Evolutionary conservation across 2,888 invertebrate species (phyloP).

Genomic region (Congeria kusceri): DNA sequence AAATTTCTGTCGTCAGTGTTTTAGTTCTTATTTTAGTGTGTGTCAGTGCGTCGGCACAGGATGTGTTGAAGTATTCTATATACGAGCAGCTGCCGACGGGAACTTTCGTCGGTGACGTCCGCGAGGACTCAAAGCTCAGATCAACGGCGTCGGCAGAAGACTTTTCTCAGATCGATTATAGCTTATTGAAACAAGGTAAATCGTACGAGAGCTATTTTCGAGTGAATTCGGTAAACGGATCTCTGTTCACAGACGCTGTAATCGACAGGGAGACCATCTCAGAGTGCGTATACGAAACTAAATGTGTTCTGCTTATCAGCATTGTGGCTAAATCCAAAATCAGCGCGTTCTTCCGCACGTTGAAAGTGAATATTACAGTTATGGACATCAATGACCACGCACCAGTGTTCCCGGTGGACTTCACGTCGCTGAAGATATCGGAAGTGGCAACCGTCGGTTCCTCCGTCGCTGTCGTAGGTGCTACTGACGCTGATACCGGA

Average conservation of each 20-base stretch:
- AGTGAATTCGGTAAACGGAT: slow-evolving; percentile 64
- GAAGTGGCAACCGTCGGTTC: slow-evolving; percentile 70
- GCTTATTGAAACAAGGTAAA: slow-evolving; percentile 67
- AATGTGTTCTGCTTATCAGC: slow-evolving; percentile 68
- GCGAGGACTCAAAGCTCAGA: slow-evolving; percentile 66
- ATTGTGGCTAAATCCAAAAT: slow-evolving; percentile 73
- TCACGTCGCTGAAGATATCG: slow-evolving; percentile 65
- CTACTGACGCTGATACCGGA: slow-evolving; percentile 71
- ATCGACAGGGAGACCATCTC: slow-evolving; percentile 69
- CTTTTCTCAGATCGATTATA: slow-evolving; percentile 70
- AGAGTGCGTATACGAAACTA: slow-evolving; percentile 64
- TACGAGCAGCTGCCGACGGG: slow-evolving; percentile 62
- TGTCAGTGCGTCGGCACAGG: slow-evolving; percentile 44
- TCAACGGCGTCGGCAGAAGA: slow-evolving; percentile 61
- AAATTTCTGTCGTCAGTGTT: not conserved
- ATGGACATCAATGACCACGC: slow-evolving; percentile 77
- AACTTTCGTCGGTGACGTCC: slow-evolving; percentile 68
- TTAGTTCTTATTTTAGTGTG: not conserved
- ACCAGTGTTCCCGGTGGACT: slow-evolving; percentile 71
- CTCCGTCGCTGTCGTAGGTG: slow-evolving; percentile 65
- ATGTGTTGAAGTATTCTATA: slow-evolving; percentile 52
- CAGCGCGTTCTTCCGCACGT: slow-evolving; percentile 73
- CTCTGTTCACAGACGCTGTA: slow-evolving; percentile 48
- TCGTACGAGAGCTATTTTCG: slow-evolving; percentile 66
- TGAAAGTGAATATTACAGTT: slow-evolving; percentile 69